These are phyloP conservation scores for Brachionus calyciflorus DNA, from an alignment of 1,140 invertebrate species.

Conservation along the genomic window DNA sequence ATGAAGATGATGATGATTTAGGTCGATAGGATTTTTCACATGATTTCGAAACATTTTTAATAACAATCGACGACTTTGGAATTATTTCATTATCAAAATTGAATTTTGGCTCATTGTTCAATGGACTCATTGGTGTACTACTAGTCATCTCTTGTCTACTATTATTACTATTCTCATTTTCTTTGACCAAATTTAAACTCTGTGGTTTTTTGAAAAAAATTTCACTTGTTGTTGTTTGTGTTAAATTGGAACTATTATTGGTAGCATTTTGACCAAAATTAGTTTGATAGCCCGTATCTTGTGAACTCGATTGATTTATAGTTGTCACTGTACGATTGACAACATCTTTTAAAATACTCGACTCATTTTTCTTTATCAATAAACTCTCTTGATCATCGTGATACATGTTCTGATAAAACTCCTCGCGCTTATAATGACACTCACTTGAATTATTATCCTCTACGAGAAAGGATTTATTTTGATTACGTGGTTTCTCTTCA, in stretches of 20 bases:
- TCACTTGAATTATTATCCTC: not conserved
- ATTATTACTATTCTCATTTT: not conserved
- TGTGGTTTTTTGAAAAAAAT: conserved; percentile 6
- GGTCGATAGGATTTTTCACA: no score
- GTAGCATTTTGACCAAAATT: not conserved
- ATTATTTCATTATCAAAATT: not conserved
- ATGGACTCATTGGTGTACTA: not conserved
- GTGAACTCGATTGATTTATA: conserved; percentile 14
- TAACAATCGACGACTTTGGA: no score
- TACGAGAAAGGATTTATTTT: not conserved
- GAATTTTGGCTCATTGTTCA: not conserved
- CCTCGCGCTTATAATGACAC: not conserved
- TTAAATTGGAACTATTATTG: conserved; percentile 4
- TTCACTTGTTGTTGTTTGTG: not conserved
- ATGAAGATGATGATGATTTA: not conserved
- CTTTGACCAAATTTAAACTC: not conserved
- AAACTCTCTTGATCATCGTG: not conserved
- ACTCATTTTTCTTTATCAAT: no score
- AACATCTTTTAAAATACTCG: not conserved
- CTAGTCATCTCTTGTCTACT: not conserved
- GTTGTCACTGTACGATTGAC: conserved; percentile 4
- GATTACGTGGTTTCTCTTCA: not conserved
- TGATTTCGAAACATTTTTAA: conserved; percentile 1
- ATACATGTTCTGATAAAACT: not conserved
- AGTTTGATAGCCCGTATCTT: conserved; percentile 42